Conservation (phyloP, 2,888 invertebrate genomes). For the Ptychoptera contaminata region DNA sequence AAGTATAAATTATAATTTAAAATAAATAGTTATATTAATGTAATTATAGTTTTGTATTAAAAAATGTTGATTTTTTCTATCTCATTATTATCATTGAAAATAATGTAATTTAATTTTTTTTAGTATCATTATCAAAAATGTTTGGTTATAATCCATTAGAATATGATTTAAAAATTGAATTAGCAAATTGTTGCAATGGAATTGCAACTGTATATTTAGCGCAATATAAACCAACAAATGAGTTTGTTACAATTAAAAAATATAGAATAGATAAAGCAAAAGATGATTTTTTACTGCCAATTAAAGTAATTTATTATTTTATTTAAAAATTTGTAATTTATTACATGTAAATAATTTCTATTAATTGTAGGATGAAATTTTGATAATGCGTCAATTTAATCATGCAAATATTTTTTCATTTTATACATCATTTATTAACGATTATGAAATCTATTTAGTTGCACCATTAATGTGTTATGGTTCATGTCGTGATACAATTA, state of each 20-base stretch:
- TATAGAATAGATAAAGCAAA: slow-evolving; percentile 58
- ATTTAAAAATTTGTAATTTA: neutral
- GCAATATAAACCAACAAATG: slow-evolving; percentile 44
- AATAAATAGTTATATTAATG: too few relatives aligned
- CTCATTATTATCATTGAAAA: too few relatives aligned
- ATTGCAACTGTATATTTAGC: slow-evolving; percentile 55
- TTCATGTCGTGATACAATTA: slow-evolving; percentile 64
- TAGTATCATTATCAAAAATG: slow-evolving; percentile 23
- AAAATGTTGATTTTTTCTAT: too few relatives aligned
- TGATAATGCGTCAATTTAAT: slow-evolving; percentile 56
- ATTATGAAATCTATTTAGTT: slow-evolving; percentile 62
- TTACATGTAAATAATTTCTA: slow-evolving; percentile 11
- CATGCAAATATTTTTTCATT: slow-evolving; percentile 67
- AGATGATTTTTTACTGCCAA: slow-evolving; percentile 32
- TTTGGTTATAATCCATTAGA: slow-evolving; percentile 42
- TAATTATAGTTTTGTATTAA: too few relatives aligned
- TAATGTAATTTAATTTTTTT: too few relatives aligned
- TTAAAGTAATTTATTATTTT: slow-evolving; percentile 36
- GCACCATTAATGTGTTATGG: slow-evolving; percentile 74
- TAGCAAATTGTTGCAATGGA: slow-evolving; percentile 54
- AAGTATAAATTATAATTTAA: too few relatives aligned
- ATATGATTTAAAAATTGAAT: slow-evolving; percentile 49
- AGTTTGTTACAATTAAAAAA: slow-evolving; percentile 56
- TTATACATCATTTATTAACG: slow-evolving; percentile 58
- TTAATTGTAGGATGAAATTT: slow-evolving; percentile 68